Percentiles rank a stretch among this genome's conserved stretches.
Conservation (phyloP, 2,888 invertebrate species). For the Panzeria rudis region DNA sequence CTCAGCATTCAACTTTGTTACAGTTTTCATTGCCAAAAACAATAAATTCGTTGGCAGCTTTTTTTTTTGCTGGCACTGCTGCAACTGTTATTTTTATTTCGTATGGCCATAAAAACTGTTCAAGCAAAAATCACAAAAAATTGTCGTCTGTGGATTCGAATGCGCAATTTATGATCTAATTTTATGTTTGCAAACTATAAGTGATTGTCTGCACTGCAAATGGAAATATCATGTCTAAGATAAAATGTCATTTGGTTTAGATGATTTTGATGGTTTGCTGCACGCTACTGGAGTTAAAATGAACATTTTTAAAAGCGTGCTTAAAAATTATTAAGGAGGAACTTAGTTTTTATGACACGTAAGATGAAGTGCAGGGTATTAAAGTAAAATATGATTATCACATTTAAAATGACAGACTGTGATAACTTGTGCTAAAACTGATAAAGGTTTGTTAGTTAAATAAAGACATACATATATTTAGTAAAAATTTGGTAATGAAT, state of each 20-base stretch:
- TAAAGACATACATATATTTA: background rate
- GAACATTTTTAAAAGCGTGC: constrained; percentile 13
- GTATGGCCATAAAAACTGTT: constrained; percentile 31
- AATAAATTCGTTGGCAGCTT: constrained; percentile 23
- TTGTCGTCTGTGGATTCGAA: constrained; percentile 11
- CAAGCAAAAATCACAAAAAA: background rate
- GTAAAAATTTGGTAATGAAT: background rate
- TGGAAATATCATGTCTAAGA: constrained; percentile 45
- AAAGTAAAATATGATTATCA: background rate
- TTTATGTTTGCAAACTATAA: constrained; percentile 47
- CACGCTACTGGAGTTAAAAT: constrained; percentile 4
- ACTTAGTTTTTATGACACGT: background rate
- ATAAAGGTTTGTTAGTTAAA: background rate
- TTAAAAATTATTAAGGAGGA: background rate
- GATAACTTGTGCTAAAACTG: background rate
- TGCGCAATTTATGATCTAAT: constrained; percentile 54
- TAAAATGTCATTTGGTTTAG: constrained; percentile 6
- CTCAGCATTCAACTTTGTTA: constrained; percentile 50
- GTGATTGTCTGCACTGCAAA: constrained; percentile 43
- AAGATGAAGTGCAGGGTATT: background rate
- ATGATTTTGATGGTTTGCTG: constrained; percentile 26
- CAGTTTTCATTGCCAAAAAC: constrained; percentile 60
- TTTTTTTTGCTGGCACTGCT: constrained; percentile 7
- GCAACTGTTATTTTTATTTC: background rate
- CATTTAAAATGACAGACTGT: background rate